A percentile compares a stretch with the other conserved stretches of the same genome.
These are phyloP conservation scores for Meteorus cinctellus DNA, from an alignment of 2,888 invertebrate genomes.

Conservation along the genomic window DNA sequence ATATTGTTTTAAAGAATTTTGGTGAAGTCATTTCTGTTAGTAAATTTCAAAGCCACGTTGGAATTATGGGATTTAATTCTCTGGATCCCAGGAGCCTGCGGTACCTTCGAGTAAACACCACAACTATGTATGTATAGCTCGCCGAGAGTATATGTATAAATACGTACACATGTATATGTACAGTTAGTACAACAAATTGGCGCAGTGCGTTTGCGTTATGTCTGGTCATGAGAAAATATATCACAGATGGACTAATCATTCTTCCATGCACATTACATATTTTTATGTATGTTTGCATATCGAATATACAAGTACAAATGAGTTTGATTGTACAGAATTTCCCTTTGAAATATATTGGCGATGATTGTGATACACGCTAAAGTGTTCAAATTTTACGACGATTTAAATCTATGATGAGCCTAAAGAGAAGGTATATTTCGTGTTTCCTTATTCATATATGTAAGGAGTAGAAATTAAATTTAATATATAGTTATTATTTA, in stretches of 20 bases:
- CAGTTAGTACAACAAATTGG: conserved; percentile 17
- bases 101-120: conserved; percentile 37
- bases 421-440: background rate
- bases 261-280: background rate
- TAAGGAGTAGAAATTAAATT: background rate
- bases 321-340: background rate
- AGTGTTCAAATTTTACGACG: background rate
- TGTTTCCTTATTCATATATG: background rate
- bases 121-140: conserved; percentile 27
- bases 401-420: background rate
- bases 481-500: background rate
- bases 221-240: background rate
- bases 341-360: no score
- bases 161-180: background rate
- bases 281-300: background rate
- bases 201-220: conserved; percentile 18
- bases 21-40: conserved; percentile 20
- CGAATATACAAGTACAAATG: background rate
- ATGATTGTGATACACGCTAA: background rate
- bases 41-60: conserved; percentile 27
- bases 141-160: background rate
- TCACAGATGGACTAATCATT: background rate
- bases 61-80: conserved; percentile 39
- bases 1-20: conserved; percentile 26
- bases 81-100: conserved; percentile 9